Evolutionary conservation across 2,888 invertebrate genomes (phyloP).

Genomic region (Thecocarcelia acutangulata): DNA sequence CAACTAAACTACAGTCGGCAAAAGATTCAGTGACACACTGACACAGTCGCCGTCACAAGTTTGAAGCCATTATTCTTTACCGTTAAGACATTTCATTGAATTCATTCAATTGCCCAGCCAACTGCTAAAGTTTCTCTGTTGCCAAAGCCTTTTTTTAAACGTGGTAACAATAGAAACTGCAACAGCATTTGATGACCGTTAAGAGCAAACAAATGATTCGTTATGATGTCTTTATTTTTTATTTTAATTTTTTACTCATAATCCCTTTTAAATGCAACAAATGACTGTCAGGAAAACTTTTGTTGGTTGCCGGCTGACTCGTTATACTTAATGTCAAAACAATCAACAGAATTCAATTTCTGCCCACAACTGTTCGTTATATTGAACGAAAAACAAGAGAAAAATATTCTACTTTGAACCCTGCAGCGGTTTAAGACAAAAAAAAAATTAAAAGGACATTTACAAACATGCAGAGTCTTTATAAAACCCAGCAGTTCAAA

Average conservation of each 20-base stretch:
- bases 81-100: not conserved
- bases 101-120: not conserved
- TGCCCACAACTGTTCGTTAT: conserved; percentile 27
- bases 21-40: not conserved
- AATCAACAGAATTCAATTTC: conserved; percentile 48
- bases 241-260: not conserved
- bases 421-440: no score
- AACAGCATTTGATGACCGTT: conserved; percentile 22
- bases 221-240: not conserved
- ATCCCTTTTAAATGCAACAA: conserved; percentile 42
- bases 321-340: conserved; percentile 55
- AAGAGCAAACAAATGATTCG: conserved; percentile 10
- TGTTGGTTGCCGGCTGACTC: conserved; percentile 31
- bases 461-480: no score
- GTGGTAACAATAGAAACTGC: not conserved
- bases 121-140: no score
- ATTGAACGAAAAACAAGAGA: not conserved
- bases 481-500: no score
- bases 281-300: conserved; percentile 43
- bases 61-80: conserved; percentile 3
- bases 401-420: not conserved
- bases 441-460: no score
- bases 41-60: conserved; percentile 1
- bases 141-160: no score
- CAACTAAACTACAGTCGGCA: not conserved